Evolutionary conservation across 2,888 invertebrate species (phyloP).

Genomic region (Lasioglossum villosulum): DNA sequence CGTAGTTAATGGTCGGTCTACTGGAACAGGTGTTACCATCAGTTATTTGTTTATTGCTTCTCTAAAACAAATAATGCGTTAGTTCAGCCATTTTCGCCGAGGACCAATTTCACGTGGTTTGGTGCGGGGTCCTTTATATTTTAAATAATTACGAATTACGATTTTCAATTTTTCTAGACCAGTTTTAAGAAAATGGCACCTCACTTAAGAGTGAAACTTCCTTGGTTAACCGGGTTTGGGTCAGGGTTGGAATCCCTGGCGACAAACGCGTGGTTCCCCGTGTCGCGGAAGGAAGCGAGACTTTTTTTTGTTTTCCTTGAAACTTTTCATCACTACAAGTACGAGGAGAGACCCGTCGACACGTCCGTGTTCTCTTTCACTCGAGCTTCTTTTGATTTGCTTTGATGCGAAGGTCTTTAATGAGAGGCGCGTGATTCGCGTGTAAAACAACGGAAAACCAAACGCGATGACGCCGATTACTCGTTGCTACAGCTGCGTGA

Average conservation of each 20-base stretch:
- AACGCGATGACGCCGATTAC: conserved; percentile 17
- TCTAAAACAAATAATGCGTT: no score
- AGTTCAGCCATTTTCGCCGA: no score
- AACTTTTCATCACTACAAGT: conserved; percentile 21
- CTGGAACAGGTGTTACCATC: no score
- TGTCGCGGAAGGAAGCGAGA: conserved; percentile 43
- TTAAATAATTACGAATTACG: no score
- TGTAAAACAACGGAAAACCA: neutral
- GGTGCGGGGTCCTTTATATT: no score
- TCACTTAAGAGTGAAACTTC: no score
- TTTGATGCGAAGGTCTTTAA: conserved; percentile 59
- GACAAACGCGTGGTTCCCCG: neutral
- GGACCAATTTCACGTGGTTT: no score
- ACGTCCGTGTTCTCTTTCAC: conserved; percentile 46
- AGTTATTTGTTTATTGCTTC: no score
- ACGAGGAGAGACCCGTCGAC: conserved; percentile 46
- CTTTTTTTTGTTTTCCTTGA: neutral
- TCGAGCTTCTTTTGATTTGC: conserved; percentile 70
- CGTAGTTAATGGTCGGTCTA: no score
- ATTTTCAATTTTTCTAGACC: no score
- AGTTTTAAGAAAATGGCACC: no score
- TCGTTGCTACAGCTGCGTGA: conserved; percentile 30
- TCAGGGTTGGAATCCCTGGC: neutral
- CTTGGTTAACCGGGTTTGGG: no score
- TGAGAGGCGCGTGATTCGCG: conserved; percentile 50